Percentiles rank a stretch among this genome's conserved stretches.
Conservation (phyloP, 2,888 invertebrate species). For the Lepidocyrtinus sp. region DNA sequence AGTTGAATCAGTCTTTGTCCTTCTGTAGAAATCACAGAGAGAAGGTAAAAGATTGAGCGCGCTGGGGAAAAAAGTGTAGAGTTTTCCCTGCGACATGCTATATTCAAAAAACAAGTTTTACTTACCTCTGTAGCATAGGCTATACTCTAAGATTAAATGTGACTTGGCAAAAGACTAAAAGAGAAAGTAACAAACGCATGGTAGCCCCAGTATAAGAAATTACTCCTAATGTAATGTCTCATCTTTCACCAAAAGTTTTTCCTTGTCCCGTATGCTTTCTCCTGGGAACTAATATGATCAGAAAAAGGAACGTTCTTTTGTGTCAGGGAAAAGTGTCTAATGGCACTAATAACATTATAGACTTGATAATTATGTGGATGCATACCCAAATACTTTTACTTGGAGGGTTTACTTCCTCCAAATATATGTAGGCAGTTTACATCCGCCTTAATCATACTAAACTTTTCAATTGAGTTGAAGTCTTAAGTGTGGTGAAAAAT, state of each 20-base stretch:
- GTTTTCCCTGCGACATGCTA: too few relatives aligned
- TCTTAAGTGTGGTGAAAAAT: not conserved
- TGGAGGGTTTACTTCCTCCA: too few relatives aligned
- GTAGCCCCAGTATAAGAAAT: not conserved
- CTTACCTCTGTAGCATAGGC: too few relatives aligned
- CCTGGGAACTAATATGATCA: too few relatives aligned
- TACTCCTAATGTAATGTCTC: not conserved
- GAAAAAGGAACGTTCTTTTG: not conserved
- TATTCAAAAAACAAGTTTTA: too few relatives aligned
- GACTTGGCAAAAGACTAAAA: not conserved
- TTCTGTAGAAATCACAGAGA: not conserved
- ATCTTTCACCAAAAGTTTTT: not conserved
- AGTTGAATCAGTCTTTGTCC: constrained; percentile 22
- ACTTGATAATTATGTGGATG: not conserved
- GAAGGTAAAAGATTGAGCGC: not conserved
- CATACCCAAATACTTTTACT: too few relatives aligned
- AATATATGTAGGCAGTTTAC: too few relatives aligned
- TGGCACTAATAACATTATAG: too few relatives aligned
- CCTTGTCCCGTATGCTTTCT: not conserved
- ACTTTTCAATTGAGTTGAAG: too few relatives aligned
- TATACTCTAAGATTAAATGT: not conserved
- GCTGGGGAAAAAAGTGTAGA: constrained; percentile 16
- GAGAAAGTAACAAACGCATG: not conserved
- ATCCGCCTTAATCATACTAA: too few relatives aligned
- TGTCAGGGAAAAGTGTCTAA: not conserved